phyloP scores from a whole-genome alignment of 2,797 vertebrate species.

The Mormyrus proboscirostris region DNA sequence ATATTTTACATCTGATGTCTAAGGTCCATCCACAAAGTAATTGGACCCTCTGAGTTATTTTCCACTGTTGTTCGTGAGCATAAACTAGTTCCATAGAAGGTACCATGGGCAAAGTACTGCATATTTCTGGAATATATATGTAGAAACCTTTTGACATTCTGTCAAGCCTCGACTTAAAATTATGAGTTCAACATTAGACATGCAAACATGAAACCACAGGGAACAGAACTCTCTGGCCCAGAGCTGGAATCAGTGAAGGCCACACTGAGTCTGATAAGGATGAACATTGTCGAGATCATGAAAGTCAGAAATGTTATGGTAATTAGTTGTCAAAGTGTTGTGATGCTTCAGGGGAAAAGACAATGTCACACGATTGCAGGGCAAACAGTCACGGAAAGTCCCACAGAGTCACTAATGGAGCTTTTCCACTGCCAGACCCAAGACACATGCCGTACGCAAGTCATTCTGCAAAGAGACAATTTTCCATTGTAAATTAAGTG shows the following conservation, averaged over 20 bases:
- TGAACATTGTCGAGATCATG: not conserved
- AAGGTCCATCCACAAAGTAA: conserved; percentile 5
- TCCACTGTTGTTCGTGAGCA: not conserved
- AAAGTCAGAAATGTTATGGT: not conserved
- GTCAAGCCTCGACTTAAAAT: not conserved
- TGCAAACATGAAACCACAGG: not conserved
- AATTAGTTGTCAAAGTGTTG: not conserved
- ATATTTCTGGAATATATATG: not conserved
- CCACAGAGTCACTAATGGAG: not conserved
- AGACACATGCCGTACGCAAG: not conserved
- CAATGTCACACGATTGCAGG: not conserved
- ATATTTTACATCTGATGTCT: not conserved
- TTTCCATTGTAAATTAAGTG: not conserved
- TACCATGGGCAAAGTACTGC: not conserved
- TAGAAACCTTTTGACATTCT: not conserved
- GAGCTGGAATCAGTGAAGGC: not conserved
- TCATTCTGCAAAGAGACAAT: not conserved
- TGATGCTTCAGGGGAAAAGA: not conserved
- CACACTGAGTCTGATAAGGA: not conserved
- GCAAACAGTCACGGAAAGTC: not conserved
- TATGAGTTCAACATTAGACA: not conserved
- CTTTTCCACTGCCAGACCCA: not conserved
- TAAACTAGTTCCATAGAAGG: not conserved
- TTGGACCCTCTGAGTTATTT: not conserved
- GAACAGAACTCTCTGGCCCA: not conserved